phyloP scores from a whole-genome alignment of 2,888 invertebrate genomes.

The Coenonympha glycerion region DNA sequence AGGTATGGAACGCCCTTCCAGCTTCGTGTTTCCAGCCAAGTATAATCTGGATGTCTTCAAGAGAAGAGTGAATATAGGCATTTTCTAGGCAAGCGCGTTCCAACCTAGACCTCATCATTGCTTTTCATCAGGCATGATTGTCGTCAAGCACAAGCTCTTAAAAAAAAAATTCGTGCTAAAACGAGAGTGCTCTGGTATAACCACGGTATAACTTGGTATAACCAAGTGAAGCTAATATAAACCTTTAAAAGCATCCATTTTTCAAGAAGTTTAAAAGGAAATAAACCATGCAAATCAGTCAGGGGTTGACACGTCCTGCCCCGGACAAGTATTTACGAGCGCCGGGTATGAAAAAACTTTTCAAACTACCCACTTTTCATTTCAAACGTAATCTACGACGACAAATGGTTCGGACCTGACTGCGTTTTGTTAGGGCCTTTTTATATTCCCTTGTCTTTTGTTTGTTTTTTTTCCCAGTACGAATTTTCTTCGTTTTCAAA shows the following conservation, averaged over 20 bases:
- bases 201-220: too few species aligned
- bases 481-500: constrained; percentile 15
- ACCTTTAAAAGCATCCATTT: constrained; percentile 3
- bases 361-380: constrained; percentile 68
- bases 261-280: constrained; percentile 10
- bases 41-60: too few species aligned
- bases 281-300: constrained; percentile 52
- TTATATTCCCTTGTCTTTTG: constrained; percentile 18
- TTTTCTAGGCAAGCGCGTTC: too few species aligned
- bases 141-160: too few species aligned
- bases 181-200: too few species aligned
- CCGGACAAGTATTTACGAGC: constrained; percentile 55
- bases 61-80: too few species aligned
- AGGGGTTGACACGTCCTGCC: constrained; percentile 51
- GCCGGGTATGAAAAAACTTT: constrained; percentile 48
- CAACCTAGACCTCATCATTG: too few species aligned
- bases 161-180: too few species aligned
- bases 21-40: too few species aligned
- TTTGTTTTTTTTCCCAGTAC: constrained; percentile 6
- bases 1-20: too few species aligned
- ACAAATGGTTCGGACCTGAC: constrained; percentile 67
- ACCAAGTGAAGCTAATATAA: too few species aligned
- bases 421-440: constrained; percentile 33
- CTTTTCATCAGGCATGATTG: too few species aligned
- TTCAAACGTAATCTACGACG: constrained; percentile 66